Percentiles rank a stretch among this genome's conserved stretches.
Evolutionary conservation across 1,140 invertebrate genomes (phyloP).

Genomic region (Tetragonula clypearis): DNA sequence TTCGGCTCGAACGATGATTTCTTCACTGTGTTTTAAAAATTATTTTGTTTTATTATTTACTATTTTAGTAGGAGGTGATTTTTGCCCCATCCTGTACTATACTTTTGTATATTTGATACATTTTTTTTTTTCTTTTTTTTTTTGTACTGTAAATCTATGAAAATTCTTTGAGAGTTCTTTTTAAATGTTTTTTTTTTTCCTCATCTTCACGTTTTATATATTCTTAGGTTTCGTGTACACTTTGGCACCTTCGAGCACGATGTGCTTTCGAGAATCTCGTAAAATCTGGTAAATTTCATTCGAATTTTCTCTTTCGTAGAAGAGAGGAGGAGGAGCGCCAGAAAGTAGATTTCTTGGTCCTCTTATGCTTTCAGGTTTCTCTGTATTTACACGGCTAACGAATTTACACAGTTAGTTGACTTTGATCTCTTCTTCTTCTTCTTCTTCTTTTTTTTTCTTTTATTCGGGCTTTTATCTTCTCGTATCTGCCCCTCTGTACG

Average conservation of each 20-base stretch:
- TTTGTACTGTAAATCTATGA: too few species aligned
- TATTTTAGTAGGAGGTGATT: too few species aligned
- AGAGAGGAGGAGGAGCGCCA: neutral
- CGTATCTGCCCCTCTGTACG: slow-evolving; percentile 19
- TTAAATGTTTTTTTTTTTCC: too few species aligned
- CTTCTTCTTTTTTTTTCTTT: neutral
- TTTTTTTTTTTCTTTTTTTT: too few species aligned
- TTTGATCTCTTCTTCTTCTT: slow-evolving; percentile 41
- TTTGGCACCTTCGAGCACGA: neutral
- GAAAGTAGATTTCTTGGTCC: slow-evolving; percentile 28
- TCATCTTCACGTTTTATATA: too few species aligned
- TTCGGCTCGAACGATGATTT: too few species aligned
- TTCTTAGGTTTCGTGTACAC: too few species aligned
- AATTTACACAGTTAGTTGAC: slow-evolving; percentile 65
- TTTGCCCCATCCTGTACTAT: too few species aligned
- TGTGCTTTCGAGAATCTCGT: neutral
- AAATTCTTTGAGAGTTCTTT: too few species aligned
- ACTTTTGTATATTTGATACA: too few species aligned
- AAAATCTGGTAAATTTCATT: neutral
- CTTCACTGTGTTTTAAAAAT: too few species aligned
- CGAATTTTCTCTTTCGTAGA: neutral
- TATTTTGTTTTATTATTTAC: too few species aligned
- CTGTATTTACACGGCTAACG: slow-evolving; percentile 66
- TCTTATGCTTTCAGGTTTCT: slow-evolving; percentile 57
- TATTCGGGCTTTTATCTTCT: slow-evolving; percentile 29